Evolutionary conservation across 1,140 invertebrate genomes (phyloP).

Genomic region (Teleogryllus occipitalis): DNA sequence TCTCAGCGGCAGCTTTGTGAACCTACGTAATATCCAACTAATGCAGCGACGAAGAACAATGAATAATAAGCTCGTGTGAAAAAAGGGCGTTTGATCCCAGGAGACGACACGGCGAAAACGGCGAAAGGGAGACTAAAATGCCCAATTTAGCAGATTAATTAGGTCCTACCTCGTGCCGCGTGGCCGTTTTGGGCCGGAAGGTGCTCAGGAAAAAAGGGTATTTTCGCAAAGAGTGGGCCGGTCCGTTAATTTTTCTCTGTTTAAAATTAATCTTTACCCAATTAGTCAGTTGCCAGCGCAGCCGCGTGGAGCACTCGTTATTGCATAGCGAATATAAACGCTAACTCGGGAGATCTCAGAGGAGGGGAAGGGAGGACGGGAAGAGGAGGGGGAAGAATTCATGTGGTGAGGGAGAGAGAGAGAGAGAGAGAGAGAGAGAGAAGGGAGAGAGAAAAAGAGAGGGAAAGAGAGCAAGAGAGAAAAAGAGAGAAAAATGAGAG

Average conservation of each 20-base stretch:
- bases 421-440: too few relatives aligned
- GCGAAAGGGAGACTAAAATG: neutral
- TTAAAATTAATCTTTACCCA: constrained; percentile 6
- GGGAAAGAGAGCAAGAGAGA: too few relatives aligned
- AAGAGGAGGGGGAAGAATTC: too few relatives aligned
- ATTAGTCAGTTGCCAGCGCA: neutral
- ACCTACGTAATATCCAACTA: neutral
- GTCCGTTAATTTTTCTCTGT: neutral
- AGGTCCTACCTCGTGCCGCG: neutral
- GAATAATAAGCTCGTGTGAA: neutral
- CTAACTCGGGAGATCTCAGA: too few relatives aligned
- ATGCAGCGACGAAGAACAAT: neutral
- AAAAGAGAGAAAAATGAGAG: too few relatives aligned
- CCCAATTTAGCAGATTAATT: neutral
- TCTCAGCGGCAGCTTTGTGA: neutral
- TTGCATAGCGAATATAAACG: neutral
- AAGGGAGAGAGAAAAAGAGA: too few relatives aligned
- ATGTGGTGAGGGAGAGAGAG: too few relatives aligned
- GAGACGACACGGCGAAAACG: neutral
- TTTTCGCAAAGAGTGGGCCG: neutral
- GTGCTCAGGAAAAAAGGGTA: neutral
- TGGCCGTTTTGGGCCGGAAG: neutral
- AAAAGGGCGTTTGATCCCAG: neutral
- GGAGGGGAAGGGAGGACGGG: too few relatives aligned
- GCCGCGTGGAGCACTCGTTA: neutral